Base-by-base conservation (phyloP, 2,797 vertebrate genomes). In the Graptemys geographica region DNA sequence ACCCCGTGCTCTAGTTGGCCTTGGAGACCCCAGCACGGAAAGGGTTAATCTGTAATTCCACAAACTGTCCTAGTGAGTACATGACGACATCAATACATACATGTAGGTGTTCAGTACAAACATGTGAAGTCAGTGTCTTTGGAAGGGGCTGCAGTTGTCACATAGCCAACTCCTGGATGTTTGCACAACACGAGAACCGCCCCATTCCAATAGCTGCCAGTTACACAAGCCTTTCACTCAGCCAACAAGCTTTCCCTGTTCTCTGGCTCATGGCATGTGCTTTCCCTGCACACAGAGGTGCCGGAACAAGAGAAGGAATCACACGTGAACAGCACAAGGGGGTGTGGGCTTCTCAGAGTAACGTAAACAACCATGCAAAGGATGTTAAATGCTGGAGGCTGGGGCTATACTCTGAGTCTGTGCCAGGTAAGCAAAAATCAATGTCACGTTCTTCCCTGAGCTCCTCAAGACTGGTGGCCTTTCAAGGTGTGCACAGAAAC, bases 261-360 rank as follows among this genome's bases (percentile, higher is more conserved):
- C 55, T 31, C 59, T 56, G 8, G 51, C 31, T n/a, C 23, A 41
- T 49, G n/a, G 28, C 31, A 79, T 11, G 2, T 47, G 44, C 1
- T 33, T 79, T 4, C 6, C 33, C 10, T 3, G 79, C 18, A 47
- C 44, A 31, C 11, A 27, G 44, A 41, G 18, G 27, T 59, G 52
- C 57, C 11, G 57, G 52, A 47, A n/a, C 44, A 57, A 59, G n/a
- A 80, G 37, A 16, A 65, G n/a, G 25, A 47, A 62, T 59, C 51
- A 11, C 44, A 31, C 41, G 19, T 74, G 78, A 81, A 57, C 4
- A 78, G 49, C 33, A n/a, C 31, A 11, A 23, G n/a, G 27, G 4
- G 3, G 44, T 28, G n/a, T n/a, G 15, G 33, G 21, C n/a, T 82
- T 52, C 52, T 8, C 69, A 0, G 31, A 53, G 0, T 0, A 2